phyloP scores from a whole-genome alignment of 2,888 invertebrate genomes.

The Thecophora atra region DNA sequence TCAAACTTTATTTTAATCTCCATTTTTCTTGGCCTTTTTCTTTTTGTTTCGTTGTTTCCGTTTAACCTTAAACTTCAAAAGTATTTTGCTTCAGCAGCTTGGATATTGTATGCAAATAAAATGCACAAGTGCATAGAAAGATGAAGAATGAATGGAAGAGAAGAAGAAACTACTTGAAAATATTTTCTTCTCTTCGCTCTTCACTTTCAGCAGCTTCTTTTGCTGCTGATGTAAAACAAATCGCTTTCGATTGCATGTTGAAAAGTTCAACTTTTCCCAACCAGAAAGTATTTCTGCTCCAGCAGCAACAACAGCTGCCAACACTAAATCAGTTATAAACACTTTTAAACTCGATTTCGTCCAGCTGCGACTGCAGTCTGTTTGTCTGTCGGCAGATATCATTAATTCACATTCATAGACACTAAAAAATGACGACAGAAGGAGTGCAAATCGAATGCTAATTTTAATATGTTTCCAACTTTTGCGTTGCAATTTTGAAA shows the following conservation, averaged over 20 bases:
- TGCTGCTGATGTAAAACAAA: background rate
- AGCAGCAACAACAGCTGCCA: too few species aligned
- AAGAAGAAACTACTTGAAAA: background rate
- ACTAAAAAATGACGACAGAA: too few species aligned
- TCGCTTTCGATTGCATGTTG: slow-evolving; percentile 1
- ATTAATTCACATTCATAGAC: too few species aligned
- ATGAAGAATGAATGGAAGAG: too few species aligned
- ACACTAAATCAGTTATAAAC: too few species aligned
- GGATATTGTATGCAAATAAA: background rate
- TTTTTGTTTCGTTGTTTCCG: background rate
- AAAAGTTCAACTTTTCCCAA: background rate
- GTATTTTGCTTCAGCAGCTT: background rate
- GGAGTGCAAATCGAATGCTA: too few species aligned
- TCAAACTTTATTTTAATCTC: background rate
- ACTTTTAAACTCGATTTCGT: too few species aligned
- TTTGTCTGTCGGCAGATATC: too few species aligned
- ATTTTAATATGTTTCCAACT: too few species aligned
- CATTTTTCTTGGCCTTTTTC: background rate
- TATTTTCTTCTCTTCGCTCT: background rate
- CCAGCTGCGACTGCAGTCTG: too few species aligned
- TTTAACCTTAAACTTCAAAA: slow-evolving; percentile 2
- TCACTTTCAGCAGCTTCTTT: background rate
- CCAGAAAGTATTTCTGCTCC: too few species aligned
- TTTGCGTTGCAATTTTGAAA: too few species aligned
- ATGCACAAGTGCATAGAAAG: background rate